phyloP scores from a whole-genome alignment of 2,113 vertebrate species.

The Silurus glanis region DNA sequence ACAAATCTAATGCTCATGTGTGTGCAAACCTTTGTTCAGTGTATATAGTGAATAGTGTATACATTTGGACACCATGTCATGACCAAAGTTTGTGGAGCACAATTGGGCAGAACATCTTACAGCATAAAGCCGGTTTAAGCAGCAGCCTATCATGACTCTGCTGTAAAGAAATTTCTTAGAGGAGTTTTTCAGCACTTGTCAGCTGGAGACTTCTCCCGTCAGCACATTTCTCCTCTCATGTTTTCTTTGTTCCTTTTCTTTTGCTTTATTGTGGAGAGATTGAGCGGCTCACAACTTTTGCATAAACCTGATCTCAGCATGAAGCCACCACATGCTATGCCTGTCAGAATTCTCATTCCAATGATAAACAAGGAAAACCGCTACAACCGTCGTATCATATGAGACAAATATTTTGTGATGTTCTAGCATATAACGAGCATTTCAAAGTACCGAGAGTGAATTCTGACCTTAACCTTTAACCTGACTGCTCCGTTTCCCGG shows the following conservation, averaged over 20 bases:
- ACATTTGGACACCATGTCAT: background rate
- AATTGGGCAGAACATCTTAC: background rate
- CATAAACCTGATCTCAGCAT: slow-evolving; percentile 8
- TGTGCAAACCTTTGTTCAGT: too few relatives aligned
- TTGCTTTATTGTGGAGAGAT: background rate
- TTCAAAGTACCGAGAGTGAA: background rate
- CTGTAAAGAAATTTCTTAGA: background rate
- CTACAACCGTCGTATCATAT: background rate
- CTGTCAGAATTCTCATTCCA: background rate
- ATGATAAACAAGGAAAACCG: background rate
- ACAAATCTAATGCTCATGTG: too few relatives aligned
- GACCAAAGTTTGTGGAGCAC: background rate
- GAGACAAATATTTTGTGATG: slow-evolving; percentile 5
- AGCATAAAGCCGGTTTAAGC: background rate
- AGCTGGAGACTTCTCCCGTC: background rate
- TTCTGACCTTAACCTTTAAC: background rate
- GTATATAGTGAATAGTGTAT: too few relatives aligned
- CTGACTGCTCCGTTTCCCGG: background rate
- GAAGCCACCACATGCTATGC: slow-evolving; percentile 8
- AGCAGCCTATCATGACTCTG: background rate
- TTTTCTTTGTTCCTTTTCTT: background rate
- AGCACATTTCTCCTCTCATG: background rate
- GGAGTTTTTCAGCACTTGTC: background rate
- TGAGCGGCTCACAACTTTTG: background rate
- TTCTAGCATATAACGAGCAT: background rate